Evolutionary conservation across 2,113 vertebrate genomes (phyloP), one percentile per base, ranked within the genome.

Genomic region (Sylvietta virens): DNA sequence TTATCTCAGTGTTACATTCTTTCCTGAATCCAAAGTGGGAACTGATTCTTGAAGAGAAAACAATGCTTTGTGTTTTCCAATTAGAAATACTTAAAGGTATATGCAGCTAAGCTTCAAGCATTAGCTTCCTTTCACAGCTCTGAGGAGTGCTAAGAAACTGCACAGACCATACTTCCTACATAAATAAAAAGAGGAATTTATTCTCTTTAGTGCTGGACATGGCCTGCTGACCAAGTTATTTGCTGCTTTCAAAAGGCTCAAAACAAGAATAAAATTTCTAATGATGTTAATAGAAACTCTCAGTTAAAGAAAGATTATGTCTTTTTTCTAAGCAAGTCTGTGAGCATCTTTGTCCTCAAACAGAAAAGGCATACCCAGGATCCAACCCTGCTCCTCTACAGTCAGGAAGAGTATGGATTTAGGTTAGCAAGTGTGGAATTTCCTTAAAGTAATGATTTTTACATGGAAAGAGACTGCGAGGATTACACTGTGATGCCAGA

Each of bases 1-100:
- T 96, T 96, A 96, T 88, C 96, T 96, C 83, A 42, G 85, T 81
- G 81, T 93, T 94, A 81, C 86, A 90, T 86, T 88, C 79, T 96
- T 96, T 94, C 80, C 82, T 96, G 92, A 96, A 96, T 89, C 95
- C 84, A 86, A 60, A 96, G 48, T 12, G 71, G 83, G 71, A 96
- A 93, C 79, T 90, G 90, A 92, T 82, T 97, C 80, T 96, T 35
- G 5, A 79, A 84, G 62, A 89, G 88, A 93, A 97, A 97, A 96
- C 95, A 92, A 81, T 48, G 81, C 89, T 93, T 97, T 95, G 93
- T 92, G 84, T 26, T 72, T 95, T 87, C 92, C 82, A 98, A 62
- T 92, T 94, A 92, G 57, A 86, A 94, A 86, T 73, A 62, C 84
- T 95, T 97, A 91, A 94, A 90, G 62, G 81, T 44, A 42, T 69